Evolutionary conservation across 2,113 vertebrate species (phyloP), one percentile per base, ranked within the genome.

Genomic region (Pteruthius melanotis): DNA sequence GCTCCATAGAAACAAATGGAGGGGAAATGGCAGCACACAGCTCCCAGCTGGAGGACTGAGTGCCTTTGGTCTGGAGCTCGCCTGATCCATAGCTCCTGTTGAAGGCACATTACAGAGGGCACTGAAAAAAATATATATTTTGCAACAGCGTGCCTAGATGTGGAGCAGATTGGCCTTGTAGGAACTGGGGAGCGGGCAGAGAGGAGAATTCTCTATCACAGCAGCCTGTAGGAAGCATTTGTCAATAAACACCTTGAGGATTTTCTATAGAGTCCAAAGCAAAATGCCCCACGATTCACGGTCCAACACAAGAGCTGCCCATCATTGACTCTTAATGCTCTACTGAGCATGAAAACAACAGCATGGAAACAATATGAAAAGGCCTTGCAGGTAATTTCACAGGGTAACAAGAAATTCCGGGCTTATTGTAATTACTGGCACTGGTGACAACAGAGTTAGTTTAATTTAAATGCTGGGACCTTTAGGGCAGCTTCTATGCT

Each of bases 231-330:
- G 90, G 74, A 92, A 70, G 54, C 56, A 47, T 93, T 95, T 95
- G 79, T 90, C 94, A 86, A 85, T 89, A 93, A 95, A 97, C 93
- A 97, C 95, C 95, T 97, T 83, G 92, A 97, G 91, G 75, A 83
- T 82, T 94, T 96, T 94, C 74, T 37, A 59, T 37, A 74, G 57
- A 22, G 5, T 42, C 23, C 30, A 56, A 52, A 53, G 26, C 68
- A 96, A 97, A 95, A 92, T 71, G 76, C 64, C 72, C 76, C 68
- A 57, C 8, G 4, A 95, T 52, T 95, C 85, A 42, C 24, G 70
- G 76, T 50, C 83, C 86, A 86, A 86, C 76, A 91, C 80, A 79
- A 95, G 88, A 94, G 44, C 90, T 92, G 86, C 88, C 85, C 80
- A 28, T 94, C 94, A 86, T 33, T 86, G 80, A 60, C 93, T 93